Percentiles rank a stretch among this genome's conserved stretches.
phyloP scores from a whole-genome alignment of 2,888 invertebrate species.

The Drosophila parthenogenetica region DNA sequence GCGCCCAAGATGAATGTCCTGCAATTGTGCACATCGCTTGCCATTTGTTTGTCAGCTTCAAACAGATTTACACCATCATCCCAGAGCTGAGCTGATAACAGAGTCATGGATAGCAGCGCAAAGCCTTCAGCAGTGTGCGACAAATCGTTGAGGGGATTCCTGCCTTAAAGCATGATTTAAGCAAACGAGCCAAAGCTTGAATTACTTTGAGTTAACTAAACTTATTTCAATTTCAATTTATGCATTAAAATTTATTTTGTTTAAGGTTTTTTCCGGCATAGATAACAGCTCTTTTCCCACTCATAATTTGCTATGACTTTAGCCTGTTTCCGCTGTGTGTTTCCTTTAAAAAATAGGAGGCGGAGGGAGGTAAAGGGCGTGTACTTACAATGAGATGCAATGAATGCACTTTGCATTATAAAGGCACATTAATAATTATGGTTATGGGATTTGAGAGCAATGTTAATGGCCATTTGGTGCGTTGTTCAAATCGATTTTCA shows the following conservation, averaged over 20 bases:
- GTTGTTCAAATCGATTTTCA: conserved; percentile 69
- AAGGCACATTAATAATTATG: conserved; percentile 73
- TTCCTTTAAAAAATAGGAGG: background rate
- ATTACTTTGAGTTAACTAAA: too few species aligned
- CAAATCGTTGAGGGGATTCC: conserved; percentile 17
- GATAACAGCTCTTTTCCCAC: background rate
- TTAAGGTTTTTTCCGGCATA: background rate
- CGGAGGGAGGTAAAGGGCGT: background rate
- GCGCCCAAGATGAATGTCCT: conserved; percentile 71
- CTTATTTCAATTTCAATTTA: background rate
- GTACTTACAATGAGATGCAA: background rate
- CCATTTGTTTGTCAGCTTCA: conserved; percentile 67
- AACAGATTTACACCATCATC: conserved; percentile 54
- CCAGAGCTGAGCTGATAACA: conserved; percentile 16
- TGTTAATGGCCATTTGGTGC: conserved; percentile 70
- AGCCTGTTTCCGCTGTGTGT: background rate
- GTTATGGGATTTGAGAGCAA: conserved; percentile 67
- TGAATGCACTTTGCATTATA: conserved; percentile 33
- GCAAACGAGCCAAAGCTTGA: background rate
- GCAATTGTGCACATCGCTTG: conserved; percentile 73
- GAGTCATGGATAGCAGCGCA: conserved; percentile 8
- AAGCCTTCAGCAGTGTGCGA: conserved; percentile 29
- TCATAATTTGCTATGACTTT: background rate
- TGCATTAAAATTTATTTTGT: background rate
- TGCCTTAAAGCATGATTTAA: background rate